Percentiles rank a stretch among this genome's conserved stretches.
phyloP scores from a whole-genome alignment of 1,140 invertebrate genomes.

The Zaprionus davidi region DNA sequence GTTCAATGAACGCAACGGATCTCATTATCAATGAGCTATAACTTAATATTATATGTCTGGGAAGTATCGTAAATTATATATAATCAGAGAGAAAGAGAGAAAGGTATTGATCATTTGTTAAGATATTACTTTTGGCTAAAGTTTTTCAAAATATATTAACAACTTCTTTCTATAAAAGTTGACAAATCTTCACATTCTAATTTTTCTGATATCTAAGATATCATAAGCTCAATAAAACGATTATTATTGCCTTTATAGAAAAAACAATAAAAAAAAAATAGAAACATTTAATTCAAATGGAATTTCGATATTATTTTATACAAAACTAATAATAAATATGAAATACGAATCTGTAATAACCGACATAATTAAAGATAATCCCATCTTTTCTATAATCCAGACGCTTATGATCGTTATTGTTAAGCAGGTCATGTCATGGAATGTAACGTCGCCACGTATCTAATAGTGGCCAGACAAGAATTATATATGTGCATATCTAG shows the following conservation, averaged over 20 bases:
- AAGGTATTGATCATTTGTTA: not conserved
- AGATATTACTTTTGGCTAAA: too few species aligned
- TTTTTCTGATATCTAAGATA: too few species aligned
- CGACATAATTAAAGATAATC: too few species aligned
- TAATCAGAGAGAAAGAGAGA: not conserved
- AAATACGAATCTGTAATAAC: too few species aligned
- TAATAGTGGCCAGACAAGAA: slow-evolving; percentile 46
- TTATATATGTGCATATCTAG: slow-evolving; percentile 8
- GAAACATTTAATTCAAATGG: too few species aligned
- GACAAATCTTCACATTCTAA: not conserved
- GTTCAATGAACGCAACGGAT: slow-evolving; percentile 36
- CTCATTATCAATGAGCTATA: slow-evolving; percentile 27
- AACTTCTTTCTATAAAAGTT: not conserved
- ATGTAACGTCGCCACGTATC: slow-evolving; percentile 57
- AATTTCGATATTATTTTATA: too few species aligned
- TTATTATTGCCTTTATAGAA: too few species aligned
- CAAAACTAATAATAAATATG: too few species aligned
- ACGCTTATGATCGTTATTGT: slow-evolving; percentile 33
- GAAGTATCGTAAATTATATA: not conserved
- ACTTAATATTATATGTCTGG: not conserved
- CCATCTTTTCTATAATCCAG: not conserved
- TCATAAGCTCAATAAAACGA: too few species aligned
- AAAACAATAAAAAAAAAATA: too few species aligned
- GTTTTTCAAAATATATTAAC: too few species aligned
- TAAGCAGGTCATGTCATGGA: slow-evolving; percentile 37